phyloP scores from a whole-genome alignment of 2,113 vertebrate genomes.

The Thinocorus orbignyianus region DNA sequence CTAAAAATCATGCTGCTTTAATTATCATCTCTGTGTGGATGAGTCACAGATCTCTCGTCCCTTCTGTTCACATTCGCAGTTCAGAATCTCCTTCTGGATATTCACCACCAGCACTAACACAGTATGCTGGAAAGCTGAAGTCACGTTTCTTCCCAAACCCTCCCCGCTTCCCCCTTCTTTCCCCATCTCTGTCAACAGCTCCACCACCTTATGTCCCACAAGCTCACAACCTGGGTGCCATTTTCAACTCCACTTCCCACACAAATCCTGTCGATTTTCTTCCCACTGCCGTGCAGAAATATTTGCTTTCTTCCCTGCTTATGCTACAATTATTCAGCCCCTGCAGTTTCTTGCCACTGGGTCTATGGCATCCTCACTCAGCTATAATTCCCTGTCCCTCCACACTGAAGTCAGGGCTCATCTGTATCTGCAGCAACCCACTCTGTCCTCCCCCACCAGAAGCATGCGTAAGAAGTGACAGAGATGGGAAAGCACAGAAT shows the following conservation, averaged over 20 bases:
- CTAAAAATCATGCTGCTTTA: conserved; percentile 61
- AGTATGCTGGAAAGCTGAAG: conserved; percentile 17
- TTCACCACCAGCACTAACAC: conserved; percentile 34
- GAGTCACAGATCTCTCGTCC: conserved; percentile 56
- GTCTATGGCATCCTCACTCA: neutral
- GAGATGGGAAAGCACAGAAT: neutral
- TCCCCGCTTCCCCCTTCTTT: neutral
- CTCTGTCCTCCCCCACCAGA: neutral
- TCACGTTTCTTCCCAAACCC: conserved; percentile 30
- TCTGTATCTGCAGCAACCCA: neutral
- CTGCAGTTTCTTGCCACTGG: neutral
- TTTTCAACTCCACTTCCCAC: conserved; percentile 58
- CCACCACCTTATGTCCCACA: conserved; percentile 54
- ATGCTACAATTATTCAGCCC: neutral
- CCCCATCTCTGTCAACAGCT: conserved; percentile 24
- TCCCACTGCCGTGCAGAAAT: conserved; percentile 19
- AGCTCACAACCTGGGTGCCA: conserved; percentile 57
- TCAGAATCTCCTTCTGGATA: conserved; percentile 59
- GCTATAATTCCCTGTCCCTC: neutral
- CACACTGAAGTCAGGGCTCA: neutral
- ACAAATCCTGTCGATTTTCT: conserved; percentile 53
- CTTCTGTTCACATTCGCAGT: conserved; percentile 52
- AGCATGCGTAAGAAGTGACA: accelerated
- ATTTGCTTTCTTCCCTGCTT: neutral
- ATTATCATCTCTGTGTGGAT: conserved; percentile 27